These are phyloP conservation scores for Agrotis clavis DNA, from an alignment of 2,888 invertebrate species.

Conservation along the genomic window DNA sequence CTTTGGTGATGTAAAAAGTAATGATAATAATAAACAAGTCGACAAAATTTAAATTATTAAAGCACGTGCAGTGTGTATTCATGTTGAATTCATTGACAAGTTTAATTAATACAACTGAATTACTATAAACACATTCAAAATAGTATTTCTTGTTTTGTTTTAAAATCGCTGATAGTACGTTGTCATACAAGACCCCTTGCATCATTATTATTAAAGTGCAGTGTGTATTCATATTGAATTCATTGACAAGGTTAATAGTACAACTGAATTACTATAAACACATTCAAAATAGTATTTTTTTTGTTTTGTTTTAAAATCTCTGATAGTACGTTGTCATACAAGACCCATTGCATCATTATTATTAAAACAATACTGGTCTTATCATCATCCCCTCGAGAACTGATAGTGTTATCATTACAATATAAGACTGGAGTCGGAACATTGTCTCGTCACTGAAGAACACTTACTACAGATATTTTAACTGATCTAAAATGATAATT, in stretches of 20 bases:
- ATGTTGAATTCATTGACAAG: neutral
- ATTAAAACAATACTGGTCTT: slow-evolving; percentile 57
- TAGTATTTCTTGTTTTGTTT: slow-evolving; percentile 29
- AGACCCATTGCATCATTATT: slow-evolving; percentile 60
- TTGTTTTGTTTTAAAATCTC: slow-evolving; percentile 20
- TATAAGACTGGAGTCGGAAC: slow-evolving; percentile 37
- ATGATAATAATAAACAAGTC: neutral
- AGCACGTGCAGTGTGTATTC: neutral
- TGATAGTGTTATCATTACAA: slow-evolving; percentile 50
- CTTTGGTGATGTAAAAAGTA: neutral
- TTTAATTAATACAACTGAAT: slow-evolving; percentile 1
- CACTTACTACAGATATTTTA: neutral
- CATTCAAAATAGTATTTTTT: slow-evolving; percentile 24
- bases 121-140: slow-evolving; percentile 15
- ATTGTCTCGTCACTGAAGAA: slow-evolving; percentile 34
- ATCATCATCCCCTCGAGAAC: slow-evolving; percentile 28
- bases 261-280: slow-evolving; percentile 2
- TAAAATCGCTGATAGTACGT: slow-evolving; percentile 8
- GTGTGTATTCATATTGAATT: neutral
- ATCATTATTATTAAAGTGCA: slow-evolving; percentile 55
- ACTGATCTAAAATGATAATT: neutral
- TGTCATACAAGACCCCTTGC: slow-evolving; percentile 46
- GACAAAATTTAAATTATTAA: neutral
- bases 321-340: slow-evolving; percentile 14
- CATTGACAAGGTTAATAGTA: neutral